Percentiles rank a stretch among this genome's conserved stretches.
These are phyloP conservation scores for Hycleus phaleratus DNA, from an alignment of 1,140 invertebrate species.

Conservation along the genomic window DNA sequence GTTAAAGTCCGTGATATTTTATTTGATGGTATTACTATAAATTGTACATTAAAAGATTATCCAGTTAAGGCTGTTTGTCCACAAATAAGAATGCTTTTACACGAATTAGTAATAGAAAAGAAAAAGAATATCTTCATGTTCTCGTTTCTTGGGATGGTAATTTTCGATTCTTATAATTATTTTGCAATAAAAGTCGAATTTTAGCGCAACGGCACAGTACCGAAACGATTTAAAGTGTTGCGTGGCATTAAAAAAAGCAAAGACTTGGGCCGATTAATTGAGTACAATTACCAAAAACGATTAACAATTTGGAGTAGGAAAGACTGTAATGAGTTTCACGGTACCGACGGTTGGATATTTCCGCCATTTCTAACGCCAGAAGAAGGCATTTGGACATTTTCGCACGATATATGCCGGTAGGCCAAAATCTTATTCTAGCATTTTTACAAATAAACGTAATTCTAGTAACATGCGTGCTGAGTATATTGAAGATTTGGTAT, in stretches of 20 bases:
- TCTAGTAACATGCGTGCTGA: slow-evolving; percentile 51
- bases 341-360: slow-evolving; percentile 71
- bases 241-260: slow-evolving; percentile 38
- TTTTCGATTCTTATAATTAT: slow-evolving; percentile 1
- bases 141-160: slow-evolving; percentile 58
- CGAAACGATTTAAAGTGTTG: slow-evolving; percentile 56
- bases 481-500: slow-evolving; percentile 49
- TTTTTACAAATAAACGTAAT: no score
- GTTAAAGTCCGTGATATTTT: slow-evolving; percentile 55
- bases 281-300: slow-evolving; percentile 50
- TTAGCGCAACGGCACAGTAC: slow-evolving; percentile 46
- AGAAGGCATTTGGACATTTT: slow-evolving; percentile 53
- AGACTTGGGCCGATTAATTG: slow-evolving; percentile 51
- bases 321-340: slow-evolving; percentile 59
- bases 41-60: slow-evolving; percentile 61
- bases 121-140: slow-evolving; percentile 49
- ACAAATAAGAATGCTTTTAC: slow-evolving; percentile 51
- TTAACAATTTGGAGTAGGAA: slow-evolving; percentile 52
- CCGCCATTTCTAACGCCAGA: slow-evolving; percentile 52
- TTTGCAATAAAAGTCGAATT: not conserved
- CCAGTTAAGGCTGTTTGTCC: slow-evolving; percentile 58
- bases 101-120: slow-evolving; percentile 44
- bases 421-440: no score
- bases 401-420: slow-evolving; percentile 58
- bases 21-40: slow-evolving; percentile 57